Base-by-base conservation (phyloP, 1,140 invertebrate species). In the Hylaeus volcanicus region DNA sequence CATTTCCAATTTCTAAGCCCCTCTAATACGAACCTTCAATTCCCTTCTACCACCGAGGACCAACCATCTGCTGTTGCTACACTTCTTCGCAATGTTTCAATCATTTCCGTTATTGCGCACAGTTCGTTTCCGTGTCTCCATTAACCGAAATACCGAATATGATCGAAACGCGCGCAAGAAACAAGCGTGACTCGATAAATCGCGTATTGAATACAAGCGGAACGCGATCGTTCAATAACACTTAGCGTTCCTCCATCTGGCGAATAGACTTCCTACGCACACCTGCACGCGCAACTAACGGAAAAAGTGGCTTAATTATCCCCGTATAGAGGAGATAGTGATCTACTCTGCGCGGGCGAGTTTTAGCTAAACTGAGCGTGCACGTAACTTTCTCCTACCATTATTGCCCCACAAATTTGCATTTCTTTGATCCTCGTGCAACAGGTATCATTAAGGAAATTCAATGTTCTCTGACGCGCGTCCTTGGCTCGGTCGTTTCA, bases 361-460 rank as follows among this genome's bases (percentile, higher is more conserved):
- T 37, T 11, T 12, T 11, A 72, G 12, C 15, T 55, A 55, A 64
- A 79, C 60, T 26, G 0, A 6, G 9, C 12, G 3, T 14, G 8
- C 14, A 15, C 39, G 61, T 5, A n/a, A 37, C 69, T 72, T 72
- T 79, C 58, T 79, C 69, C 71, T 53, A 45, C n/a, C 39, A 55
- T 71, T 37, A 71, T 43, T 26, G 26, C 41, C 39, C 8, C 64
- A 41, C n/a, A 26, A 64, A 79, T 79, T 79, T 64, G 39, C 60
- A 55, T 64, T 63, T 71, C 48, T 71, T 64, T 45, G 69, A 64
- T 53, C 48, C 11, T 15, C 15, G 68, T 1, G 1, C 15, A 64
- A 53, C 45, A 9, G 5, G 3, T 12, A 14, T 15, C 39, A 37
- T 64, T 45, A 64, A 26, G 39, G 69, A 64, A 64, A 72, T 64